These are phyloP conservation scores for Psittacus erithacus DNA, from an alignment of 2,113 vertebrate genomes.

Conservation along the genomic window DNA sequence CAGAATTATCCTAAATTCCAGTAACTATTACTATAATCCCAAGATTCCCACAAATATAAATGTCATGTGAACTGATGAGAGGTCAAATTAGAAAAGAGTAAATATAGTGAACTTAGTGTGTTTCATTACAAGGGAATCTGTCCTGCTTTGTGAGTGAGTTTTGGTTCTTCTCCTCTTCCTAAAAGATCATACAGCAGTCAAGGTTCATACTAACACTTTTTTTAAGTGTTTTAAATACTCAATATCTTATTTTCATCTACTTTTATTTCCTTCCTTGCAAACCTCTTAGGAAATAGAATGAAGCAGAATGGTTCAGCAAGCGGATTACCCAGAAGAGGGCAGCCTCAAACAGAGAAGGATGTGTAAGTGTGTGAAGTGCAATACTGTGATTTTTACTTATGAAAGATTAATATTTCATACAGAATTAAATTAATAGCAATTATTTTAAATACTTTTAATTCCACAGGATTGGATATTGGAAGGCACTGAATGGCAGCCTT, in stretches of 20 bases:
- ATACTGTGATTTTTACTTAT: accelerated
- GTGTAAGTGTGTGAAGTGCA: slow-evolving; percentile 51
- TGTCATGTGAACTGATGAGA: neutral
- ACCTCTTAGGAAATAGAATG: neutral
- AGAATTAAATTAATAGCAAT: neutral
- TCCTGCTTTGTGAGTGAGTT: neutral
- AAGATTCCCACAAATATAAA: neutral
- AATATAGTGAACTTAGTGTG: neutral
- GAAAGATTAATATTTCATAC: neutral
- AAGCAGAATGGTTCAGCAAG: neutral
- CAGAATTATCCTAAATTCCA: neutral
- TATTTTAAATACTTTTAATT: neutral
- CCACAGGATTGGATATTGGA: neutral
- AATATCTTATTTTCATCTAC: neutral
- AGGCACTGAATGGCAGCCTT: neutral
- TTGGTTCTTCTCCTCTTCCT: neutral
- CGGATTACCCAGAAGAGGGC: slow-evolving; percentile 50
- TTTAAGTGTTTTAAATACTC: neutral
- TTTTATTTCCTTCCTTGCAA: neutral
- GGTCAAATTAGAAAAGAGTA: neutral
- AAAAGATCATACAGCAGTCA: neutral
- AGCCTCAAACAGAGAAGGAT: slow-evolving; percentile 45
- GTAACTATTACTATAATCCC: neutral
- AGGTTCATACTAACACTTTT: neutral
- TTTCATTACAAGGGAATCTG: neutral